phyloP scores from a whole-genome alignment of 2,113 vertebrate species.

The Chauna torquata region DNA sequence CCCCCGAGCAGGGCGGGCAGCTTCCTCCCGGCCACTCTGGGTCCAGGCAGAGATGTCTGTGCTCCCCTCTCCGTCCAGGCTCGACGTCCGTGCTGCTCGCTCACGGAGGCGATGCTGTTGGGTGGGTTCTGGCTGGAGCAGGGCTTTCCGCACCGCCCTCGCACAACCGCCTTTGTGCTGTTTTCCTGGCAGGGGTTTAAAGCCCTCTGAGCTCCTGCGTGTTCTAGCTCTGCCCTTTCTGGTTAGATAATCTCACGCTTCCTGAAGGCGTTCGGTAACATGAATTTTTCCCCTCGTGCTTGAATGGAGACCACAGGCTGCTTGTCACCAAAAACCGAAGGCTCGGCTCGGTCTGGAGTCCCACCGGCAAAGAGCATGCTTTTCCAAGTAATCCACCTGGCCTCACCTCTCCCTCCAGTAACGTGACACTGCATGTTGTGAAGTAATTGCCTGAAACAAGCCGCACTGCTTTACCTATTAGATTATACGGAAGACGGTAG shows the following conservation, averaged over 20 bases:
- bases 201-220: neutral
- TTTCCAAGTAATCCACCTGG: neutral
- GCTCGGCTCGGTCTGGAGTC: neutral
- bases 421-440: neutral
- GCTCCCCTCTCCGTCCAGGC: neutral
- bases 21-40: neutral
- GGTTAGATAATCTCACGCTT: neutral
- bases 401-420: neutral
- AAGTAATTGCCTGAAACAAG: neutral
- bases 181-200: neutral
- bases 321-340: neutral
- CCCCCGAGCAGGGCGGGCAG: neutral
- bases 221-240: neutral
- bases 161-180: neutral
- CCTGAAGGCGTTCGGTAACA: neutral
- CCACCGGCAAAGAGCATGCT: neutral
- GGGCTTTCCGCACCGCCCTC: neutral
- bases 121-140: neutral
- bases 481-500: neutral
- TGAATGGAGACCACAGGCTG: neutral
- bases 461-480: neutral
- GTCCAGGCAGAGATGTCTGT: fast-evolving
- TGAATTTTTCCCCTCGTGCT: neutral
- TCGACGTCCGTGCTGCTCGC: fast-evolving
- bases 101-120: neutral